phyloP scores from a whole-genome alignment of 2,797 vertebrate genomes.

The Takifugu ocellatus region DNA sequence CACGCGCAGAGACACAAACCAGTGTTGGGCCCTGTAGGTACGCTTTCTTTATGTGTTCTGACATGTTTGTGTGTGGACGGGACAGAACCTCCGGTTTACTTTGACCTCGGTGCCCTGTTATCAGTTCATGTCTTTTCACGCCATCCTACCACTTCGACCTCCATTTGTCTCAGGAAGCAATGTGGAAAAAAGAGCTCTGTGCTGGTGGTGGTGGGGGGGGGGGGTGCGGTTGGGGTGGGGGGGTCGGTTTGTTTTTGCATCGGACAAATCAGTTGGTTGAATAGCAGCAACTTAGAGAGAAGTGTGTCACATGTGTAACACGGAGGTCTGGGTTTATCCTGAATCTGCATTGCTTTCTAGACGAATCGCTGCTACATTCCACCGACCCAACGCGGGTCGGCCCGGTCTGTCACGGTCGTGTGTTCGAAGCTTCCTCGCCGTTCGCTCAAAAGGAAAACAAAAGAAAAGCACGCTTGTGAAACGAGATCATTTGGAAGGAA shows the following conservation, averaged over 20 bases:
- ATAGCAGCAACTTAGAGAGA: slow-evolving; percentile 26
- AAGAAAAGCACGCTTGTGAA: slow-evolving; percentile 30
- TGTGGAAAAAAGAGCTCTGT: slow-evolving; percentile 30
- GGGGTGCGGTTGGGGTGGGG: too few relatives aligned
- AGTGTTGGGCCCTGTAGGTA: slow-evolving; percentile 61
- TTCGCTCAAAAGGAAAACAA: slow-evolving; percentile 54
- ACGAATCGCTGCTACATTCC: slow-evolving; percentile 69
- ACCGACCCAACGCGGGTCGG: slow-evolving; percentile 37
- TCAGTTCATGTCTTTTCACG: slow-evolving; percentile 53
- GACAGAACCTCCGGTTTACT: slow-evolving; percentile 59
- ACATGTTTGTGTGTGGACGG: slow-evolving; percentile 42
- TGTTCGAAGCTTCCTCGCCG: too few relatives aligned
- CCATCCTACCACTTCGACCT: slow-evolving; percentile 57
- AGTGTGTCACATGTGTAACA: not conserved
- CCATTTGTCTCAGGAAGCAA: slow-evolving; percentile 74
- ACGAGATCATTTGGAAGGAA: slow-evolving; percentile 19
- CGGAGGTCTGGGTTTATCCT: slow-evolving; percentile 13
- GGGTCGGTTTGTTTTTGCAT: slow-evolving; percentile 42
- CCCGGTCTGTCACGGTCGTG: too few relatives aligned
- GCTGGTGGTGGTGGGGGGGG: slow-evolving; percentile 5
- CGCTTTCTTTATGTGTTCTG: slow-evolving; percentile 50
- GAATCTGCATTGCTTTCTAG: slow-evolving; percentile 43
- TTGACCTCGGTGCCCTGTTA: slow-evolving; percentile 71
- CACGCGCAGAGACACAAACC: slow-evolving; percentile 52
- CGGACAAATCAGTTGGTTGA: slow-evolving; percentile 29